A percentile compares a stretch with the other conserved stretches of the same genome.
These are phyloP conservation scores for Drosophila malerkotliana DNA, from an alignment of 1,140 invertebrate genomes.

Conservation along the genomic window DNA sequence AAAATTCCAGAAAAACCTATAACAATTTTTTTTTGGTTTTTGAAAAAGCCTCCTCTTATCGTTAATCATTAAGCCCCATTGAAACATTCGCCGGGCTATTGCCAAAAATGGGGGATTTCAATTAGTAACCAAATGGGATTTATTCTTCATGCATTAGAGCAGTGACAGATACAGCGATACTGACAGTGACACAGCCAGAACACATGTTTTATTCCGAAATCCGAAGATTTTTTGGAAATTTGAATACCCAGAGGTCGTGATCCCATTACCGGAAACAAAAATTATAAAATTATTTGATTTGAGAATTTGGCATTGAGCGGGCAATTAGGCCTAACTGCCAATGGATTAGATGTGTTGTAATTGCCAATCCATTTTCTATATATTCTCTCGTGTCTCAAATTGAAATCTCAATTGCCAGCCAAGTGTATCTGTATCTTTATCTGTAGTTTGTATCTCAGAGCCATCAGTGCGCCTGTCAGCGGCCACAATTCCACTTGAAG, in stretches of 20 bases:
- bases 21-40: background rate
- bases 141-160: constrained; percentile 38
- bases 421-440: background rate
- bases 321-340: constrained; percentile 41
- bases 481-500: constrained; percentile 18
- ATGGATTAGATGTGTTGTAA: constrained; percentile 17
- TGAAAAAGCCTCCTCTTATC: background rate
- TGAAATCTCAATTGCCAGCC: background rate
- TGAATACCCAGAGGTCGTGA: constrained; percentile 15
- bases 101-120: constrained; percentile 26
- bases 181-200: constrained; percentile 3
- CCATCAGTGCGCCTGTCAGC: constrained; percentile 15
- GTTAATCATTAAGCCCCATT: background rate
- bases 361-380: background rate
- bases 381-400: constrained; percentile 13
- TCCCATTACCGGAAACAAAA: constrained; percentile 24
- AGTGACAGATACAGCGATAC: constrained; percentile 36
- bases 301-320: background rate
- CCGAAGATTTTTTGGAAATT: background rate
- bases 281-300: constrained; percentile 2
- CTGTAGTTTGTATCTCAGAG: background rate
- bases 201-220: constrained; percentile 14
- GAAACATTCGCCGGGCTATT: background rate
- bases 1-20: background rate
- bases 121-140: constrained; percentile 35